phyloP scores from a whole-genome alignment of 64 coral and sea anemone genomes.

The Exaiptasia diaphana region DNA sequence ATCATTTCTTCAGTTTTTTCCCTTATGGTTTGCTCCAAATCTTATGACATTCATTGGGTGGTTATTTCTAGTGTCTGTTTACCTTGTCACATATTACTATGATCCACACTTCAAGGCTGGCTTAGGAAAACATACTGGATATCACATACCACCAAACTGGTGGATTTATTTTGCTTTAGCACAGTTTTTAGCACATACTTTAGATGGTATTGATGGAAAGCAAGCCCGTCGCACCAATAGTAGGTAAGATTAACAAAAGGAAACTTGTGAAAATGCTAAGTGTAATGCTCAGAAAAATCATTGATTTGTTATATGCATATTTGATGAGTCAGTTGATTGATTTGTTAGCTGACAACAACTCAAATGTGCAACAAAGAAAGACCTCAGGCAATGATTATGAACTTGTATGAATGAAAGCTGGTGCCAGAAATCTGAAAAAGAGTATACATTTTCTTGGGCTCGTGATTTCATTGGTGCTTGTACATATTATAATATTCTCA shows the following conservation, averaged over 20 bases:
- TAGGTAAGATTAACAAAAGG: constrained; percentile 68
- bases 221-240: constrained; percentile 85
- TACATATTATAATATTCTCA: too few relatives aligned
- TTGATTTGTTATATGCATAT: too few relatives aligned
- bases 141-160: constrained; percentile 49
- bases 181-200: constrained; percentile 82
- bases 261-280: too few relatives aligned
- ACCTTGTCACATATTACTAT: constrained; percentile 68
- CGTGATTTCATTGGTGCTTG: too few relatives aligned
- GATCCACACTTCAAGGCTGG: constrained; percentile 76
- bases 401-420: too few relatives aligned
- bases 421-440: too few relatives aligned
- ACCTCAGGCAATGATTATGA: too few relatives aligned
- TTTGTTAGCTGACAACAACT: too few relatives aligned
- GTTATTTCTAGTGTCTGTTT: constrained; percentile 52
- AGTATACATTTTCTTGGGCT: too few relatives aligned
- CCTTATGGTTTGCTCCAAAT: constrained; percentile 79
- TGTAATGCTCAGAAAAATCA: too few relatives aligned
- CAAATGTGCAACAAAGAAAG: too few relatives aligned
- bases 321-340: too few relatives aligned
- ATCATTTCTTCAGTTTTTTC: constrained; percentile 65
- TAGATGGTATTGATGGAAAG: constrained; percentile 98
- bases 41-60: constrained; percentile 79
- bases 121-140: not conserved
- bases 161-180: constrained; percentile 77